phyloP scores from a whole-genome alignment of 1,140 invertebrate genomes.

The Dreissena polymorpha region DNA sequence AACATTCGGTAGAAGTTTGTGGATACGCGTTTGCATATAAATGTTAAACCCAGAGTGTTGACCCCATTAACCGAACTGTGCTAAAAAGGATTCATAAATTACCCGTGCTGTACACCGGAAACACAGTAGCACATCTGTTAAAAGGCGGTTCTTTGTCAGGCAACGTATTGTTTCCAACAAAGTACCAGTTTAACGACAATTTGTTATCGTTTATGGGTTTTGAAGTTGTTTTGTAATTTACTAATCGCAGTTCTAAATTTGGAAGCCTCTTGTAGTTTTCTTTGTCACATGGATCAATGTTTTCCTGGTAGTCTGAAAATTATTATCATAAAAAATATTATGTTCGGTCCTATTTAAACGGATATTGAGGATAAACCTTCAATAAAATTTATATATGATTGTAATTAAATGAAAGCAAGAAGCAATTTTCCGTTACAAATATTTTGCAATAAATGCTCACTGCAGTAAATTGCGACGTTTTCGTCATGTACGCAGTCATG shows the following conservation, averaged over 20 bases:
- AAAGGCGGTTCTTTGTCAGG: neutral
- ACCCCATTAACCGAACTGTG: neutral
- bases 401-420: no score
- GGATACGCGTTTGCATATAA: neutral
- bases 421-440: no score
- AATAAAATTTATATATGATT: no score
- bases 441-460: neutral
- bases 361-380: no score
- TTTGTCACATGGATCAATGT: neutral
- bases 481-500: slow-evolving; percentile 11
- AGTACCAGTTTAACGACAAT: neutral
- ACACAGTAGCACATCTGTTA: neutral
- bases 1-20: neutral
- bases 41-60: neutral
- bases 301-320: slow-evolving; percentile 1
- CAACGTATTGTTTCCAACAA: neutral
- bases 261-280: neutral
- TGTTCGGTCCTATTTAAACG: no score
- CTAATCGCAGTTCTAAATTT: neutral
- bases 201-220: neutral
- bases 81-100: neutral
- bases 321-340: no score
- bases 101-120: neutral
- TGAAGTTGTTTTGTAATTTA: neutral
- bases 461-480: neutral